These are phyloP conservation scores for Apis dorsata DNA, from an alignment of 1,140 invertebrate species.

Conservation along the genomic window DNA sequence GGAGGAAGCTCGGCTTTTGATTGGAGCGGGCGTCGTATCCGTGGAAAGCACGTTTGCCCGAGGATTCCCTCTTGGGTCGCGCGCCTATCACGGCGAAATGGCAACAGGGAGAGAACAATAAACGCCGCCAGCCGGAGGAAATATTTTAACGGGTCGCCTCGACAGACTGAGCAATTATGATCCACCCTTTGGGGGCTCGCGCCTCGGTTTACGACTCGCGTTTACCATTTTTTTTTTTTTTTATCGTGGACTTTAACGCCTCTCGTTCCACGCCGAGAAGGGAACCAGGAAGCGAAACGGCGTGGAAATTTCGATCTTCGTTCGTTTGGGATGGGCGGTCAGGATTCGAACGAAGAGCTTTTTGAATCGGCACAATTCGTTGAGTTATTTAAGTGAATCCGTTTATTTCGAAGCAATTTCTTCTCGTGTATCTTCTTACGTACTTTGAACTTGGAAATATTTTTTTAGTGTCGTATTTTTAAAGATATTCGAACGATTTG, in stretches of 20 bases:
- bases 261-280: conserved; percentile 3
- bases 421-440: no score
- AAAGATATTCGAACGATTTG: no score
- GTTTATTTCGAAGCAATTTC: no score
- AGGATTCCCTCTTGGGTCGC: conserved; percentile 36
- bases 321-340: no score
- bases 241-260: conserved; percentile 37
- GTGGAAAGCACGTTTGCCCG: conserved; percentile 54
- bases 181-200: conserved; percentile 38
- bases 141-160: conserved; percentile 55
- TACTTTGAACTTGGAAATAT: no score
- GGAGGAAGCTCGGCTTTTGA: conserved; percentile 48
- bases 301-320: not conserved
- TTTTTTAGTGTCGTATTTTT: no score
- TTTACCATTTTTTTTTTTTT: conserved; percentile 14
- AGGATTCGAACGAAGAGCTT: no score
- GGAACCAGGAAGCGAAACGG: not conserved
- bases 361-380: no score
- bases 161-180: conserved; percentile 58
- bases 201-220: conserved; percentile 35
- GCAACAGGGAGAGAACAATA: conserved; percentile 65
- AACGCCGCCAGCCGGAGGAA: conserved; percentile 59
- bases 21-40: conserved; percentile 55
- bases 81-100: conserved; percentile 47
- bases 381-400: not conserved